Base-by-base conservation (phyloP, 1,140 invertebrate species). In the Penaeus chinensis region DNA sequence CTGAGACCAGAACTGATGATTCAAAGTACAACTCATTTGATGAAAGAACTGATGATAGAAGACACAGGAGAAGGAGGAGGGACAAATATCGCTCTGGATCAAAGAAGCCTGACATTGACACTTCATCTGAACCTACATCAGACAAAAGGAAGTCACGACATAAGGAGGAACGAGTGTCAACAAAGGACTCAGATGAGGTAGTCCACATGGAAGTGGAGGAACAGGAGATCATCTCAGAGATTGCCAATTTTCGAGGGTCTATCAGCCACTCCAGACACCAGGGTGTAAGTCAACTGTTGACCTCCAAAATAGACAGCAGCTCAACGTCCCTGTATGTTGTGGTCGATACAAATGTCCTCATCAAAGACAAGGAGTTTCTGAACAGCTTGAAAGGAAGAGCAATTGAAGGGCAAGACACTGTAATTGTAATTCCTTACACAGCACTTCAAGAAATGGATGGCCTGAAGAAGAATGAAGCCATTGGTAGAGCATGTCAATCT, bases 371-470 rank as follows among this genome's bases (percentile, higher is more conserved):
- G 8, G 63, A 37, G 3, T 65, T 86, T 20, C 77, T 86, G 18
- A 42, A 86, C 27, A 27, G 62, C 3, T 60, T 86, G 1, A 86
- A 80, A 37, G n/a, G 24, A 32, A 71, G 66, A n/a, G 27, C 27
- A 7, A 80, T 86, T 11, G 77, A 61, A 22, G 78, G 63, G 10
- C 61, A 60, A 42, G 84, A 86, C 42, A 54, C 42, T 60, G 63
- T 86, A 3, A 80, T 86, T 61, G 77, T 86, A 8, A 69, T 86
- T 18, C 84, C 84, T 18, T 86, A 86, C 27, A 60, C 54, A 54
- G 84, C 77, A 2, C 77, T 86, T 13, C 77, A 86, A 47, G 84
- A 86, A 60, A 86, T 86, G 84, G 84, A 86, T 66, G 84, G 84
- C 13, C 63, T 86, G 13, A 86, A 86, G 63, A 86, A 86, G n/a